Evolutionary conservation across 2,113 vertebrate species (phyloP), one percentile per base, ranked within the genome.

Genomic region (Podiceps cristatus): DNA sequence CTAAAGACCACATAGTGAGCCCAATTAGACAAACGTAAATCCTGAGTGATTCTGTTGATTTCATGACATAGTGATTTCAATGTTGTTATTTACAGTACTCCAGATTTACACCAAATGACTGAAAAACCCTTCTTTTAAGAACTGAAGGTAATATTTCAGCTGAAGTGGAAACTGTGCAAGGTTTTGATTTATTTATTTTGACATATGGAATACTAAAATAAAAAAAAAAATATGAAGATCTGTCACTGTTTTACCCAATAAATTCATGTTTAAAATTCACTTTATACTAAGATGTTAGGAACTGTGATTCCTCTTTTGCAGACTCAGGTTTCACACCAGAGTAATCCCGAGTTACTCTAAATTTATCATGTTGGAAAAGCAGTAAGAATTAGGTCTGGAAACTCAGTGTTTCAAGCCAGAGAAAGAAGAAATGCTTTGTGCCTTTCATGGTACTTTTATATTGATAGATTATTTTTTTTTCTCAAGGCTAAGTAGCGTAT

Each of bases 391-490:
- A 4, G 12, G 9, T 74, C 52, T 73, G 33, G 31, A 91, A 95
- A 90, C 59, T 90, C 71, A 74, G 68, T 88, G 47, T 97, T 97
- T 96, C 89, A 86, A 96, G 76, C 23, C 86, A 84, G 91, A 88
- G 96, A 93, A 89, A 95, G 47, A 74, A 87, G 55, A 87, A 88
- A 71, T 55, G 29, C 60, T 63, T 58, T 79, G 18, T 93, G 78
- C 77, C 76, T 94, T 97, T 92, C 74, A 76, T 40, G 49, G 33
- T 81, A 80, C 69, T 97, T 95, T 95, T 83, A 94, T 96, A 88
- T 52, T 96, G 86, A 95, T 94, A 88, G 73, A 95, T 92, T 72
- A 37, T 86, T 81, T 98, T 95, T 93, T 93, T 95, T 86, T 88
- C 91, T 93, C 68, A 94, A 97, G 94, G 79, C 86, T 96, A 96